phyloP scores from a whole-genome alignment of 1,140 invertebrate species.

The Drosophila athabasca region DNA sequence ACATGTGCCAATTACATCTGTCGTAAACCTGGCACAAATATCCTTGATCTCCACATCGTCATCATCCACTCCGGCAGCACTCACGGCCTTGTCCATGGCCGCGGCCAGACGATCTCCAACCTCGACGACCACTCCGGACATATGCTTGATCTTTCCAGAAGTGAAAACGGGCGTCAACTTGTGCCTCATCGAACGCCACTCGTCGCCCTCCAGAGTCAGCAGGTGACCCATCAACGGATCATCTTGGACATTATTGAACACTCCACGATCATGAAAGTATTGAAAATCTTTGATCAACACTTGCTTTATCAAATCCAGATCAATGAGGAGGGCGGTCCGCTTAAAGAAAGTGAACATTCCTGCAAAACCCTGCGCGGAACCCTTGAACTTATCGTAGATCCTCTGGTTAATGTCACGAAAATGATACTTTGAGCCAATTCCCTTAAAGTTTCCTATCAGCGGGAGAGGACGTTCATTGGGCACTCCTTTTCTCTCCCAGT shows the following conservation, averaged over 20 bases:
- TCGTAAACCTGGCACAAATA: slow-evolving; percentile 86
- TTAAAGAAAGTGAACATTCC: slow-evolving; percentile 66
- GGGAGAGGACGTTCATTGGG: slow-evolving; percentile 70
- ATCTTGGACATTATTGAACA: slow-evolving; percentile 84
- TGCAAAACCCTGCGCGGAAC: slow-evolving; percentile 37
- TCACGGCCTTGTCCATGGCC: slow-evolving; percentile 30
- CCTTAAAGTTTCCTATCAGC: slow-evolving; percentile 71
- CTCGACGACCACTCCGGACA: slow-evolving; percentile 83
- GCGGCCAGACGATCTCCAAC: slow-evolving; percentile 62
- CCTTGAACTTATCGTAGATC: slow-evolving; percentile 75
- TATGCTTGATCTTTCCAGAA: slow-evolving; percentile 86
- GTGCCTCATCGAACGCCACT: slow-evolving; percentile 85
- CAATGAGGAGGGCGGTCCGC: slow-evolving; percentile 39
- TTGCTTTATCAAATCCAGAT: slow-evolving; percentile 70
- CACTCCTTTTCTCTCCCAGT: slow-evolving; percentile 83
- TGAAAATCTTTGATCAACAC: slow-evolving; percentile 79
- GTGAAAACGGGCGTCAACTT: slow-evolving; percentile 86
- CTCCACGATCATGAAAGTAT: slow-evolving; percentile 80
- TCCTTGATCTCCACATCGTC: slow-evolving; percentile 85
- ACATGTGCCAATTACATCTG: slow-evolving; percentile 85
- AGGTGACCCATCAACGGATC: slow-evolving; percentile 85
- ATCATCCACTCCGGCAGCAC: slow-evolving; percentile 53
- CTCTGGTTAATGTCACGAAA: slow-evolving; percentile 56
- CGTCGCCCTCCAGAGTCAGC: slow-evolving; percentile 83
- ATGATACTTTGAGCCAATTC: slow-evolving; percentile 39